Base-by-base conservation (phyloP, 2,888 invertebrate species). In the Archips xylosteana region DNA sequence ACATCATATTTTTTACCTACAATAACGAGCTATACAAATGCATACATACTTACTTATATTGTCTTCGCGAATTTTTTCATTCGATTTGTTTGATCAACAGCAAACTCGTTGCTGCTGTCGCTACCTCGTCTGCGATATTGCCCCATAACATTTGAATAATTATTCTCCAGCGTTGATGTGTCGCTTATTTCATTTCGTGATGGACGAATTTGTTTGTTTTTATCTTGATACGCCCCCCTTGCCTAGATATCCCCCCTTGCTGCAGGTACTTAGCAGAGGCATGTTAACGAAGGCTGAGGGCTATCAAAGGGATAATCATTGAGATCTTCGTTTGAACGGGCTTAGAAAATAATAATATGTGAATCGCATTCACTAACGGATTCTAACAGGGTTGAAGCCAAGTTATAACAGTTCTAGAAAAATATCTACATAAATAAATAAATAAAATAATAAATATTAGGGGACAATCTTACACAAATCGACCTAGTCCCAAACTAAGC, bases 131-230 rank as follows among this genome's bases (percentile, higher is more conserved):
- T 78, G 81, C 78, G 81, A 85, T 89, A 89, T 86, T 83, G 83
- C 89, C 89, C 89, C 88, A 88, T 91, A 84, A 91, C 89, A 90
- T 91, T 91, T 91, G 90, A 91, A 91, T 91, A 91, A 91, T 91
- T 90, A 91, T 90, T 86, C 88, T 81, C 81, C 84, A 79, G 75
- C 82, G 88, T 83, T 90, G 90, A 89, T 89, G 90, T 88, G 90
- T 89, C 86, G 85, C 87, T 80, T 82, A 84, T 83, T 83, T 82
- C 81, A 77, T 73, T 73, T 74, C 75, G 47, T 71, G 70, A 73
- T 73, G 63, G 73, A 64, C 68, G 49, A 73, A 73, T 69, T 73
- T 69, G 71, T 71, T 71, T 66, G 59, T 73, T 73, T 72, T 64
- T 64, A 69, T 73, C 73, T 73, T 51, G 68, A 73, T 63, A 5